Conservation (phyloP, 2,888 invertebrate genomes). For the Sclerodermus sp. region DNA sequence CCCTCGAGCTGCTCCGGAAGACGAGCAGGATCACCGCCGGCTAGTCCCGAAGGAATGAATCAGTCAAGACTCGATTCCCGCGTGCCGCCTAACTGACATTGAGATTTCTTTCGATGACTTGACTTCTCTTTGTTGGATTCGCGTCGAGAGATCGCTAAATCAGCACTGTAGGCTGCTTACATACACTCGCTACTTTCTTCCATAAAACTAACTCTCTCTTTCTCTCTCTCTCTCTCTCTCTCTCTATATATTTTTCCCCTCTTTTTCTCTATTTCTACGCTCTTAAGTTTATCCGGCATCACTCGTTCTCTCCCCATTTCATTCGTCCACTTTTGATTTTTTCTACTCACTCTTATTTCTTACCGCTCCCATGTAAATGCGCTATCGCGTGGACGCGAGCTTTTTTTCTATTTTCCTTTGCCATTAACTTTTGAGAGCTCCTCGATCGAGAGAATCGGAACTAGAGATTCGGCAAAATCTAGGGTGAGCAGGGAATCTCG, state of each 20-base stretch:
- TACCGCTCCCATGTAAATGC: too few relatives aligned
- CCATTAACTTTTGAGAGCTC: too few relatives aligned
- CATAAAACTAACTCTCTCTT: background rate
- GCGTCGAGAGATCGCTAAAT: constrained; percentile 40
- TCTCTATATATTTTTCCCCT: constrained; percentile 38
- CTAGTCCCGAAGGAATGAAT: constrained; percentile 26
- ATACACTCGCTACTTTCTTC: constrained; percentile 32
- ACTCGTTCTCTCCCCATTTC: constrained; percentile 17
- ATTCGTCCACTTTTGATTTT: constrained; percentile 41
- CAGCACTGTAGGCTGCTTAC: constrained; percentile 43
- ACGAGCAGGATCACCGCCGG: constrained; percentile 33
- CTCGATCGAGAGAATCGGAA: too few relatives aligned
- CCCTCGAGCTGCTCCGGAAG: constrained; percentile 42
- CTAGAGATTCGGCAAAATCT: too few relatives aligned
- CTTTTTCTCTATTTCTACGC: constrained; percentile 30
- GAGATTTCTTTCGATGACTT: constrained; percentile 17
- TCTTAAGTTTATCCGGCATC: background rate
- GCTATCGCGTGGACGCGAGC: too few relatives aligned
- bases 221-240: constrained; percentile 3
- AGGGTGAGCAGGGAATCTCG: too few relatives aligned
- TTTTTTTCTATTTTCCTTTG: too few relatives aligned
- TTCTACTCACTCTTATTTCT: constrained; percentile 50
- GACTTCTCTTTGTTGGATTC: constrained; percentile 34
- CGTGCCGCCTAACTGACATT: background rate
- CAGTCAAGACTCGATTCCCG: background rate